A percentile compares a stretch with the other conserved stretches of the same genome.
phyloP scores from a whole-genome alignment of 2,888 invertebrate genomes.

The Elaeidobius kamerunicus region DNA sequence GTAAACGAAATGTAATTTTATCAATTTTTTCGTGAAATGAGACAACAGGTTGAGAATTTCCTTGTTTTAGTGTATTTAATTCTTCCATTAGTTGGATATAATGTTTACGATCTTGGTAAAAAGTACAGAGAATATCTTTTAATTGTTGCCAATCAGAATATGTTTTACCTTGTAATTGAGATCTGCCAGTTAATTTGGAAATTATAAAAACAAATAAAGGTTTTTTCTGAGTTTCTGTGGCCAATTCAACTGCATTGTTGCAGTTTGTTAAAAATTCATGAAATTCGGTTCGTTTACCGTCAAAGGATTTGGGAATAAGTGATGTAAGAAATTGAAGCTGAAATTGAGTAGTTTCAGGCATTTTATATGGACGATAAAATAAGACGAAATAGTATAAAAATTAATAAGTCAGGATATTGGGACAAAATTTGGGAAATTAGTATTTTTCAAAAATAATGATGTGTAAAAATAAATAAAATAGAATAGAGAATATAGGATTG shows the following conservation, averaged over 20 bases:
- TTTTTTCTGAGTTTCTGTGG: background rate
- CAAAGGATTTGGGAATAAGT: constrained; percentile 7
- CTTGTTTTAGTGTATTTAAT: constrained; percentile 17
- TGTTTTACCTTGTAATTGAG: constrained; percentile 12
- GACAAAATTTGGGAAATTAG: background rate
- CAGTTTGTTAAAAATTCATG: constrained; percentile 2
- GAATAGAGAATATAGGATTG: background rate
- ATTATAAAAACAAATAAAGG: constrained; percentile 7
- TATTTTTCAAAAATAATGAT: background rate
- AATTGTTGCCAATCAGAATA: constrained; percentile 5
- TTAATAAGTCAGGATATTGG: too few relatives aligned
- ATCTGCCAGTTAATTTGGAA: constrained; percentile 6
- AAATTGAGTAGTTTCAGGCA: background rate
- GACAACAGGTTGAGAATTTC: constrained; percentile 4
- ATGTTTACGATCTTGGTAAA: constrained; percentile 13
- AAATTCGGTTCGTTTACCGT: background rate
- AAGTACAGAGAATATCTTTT: constrained; percentile 9
- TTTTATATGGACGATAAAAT: background rate
- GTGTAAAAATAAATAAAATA: background rate
- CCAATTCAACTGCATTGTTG: constrained; percentile 2
- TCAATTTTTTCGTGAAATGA: constrained; percentile 7
- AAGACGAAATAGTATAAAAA: too few relatives aligned
- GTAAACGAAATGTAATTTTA: constrained; percentile 3
- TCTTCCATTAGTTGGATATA: constrained; percentile 20
- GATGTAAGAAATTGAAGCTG: background rate